Evolutionary conservation across 2,113 vertebrate genomes (phyloP).

Genomic region (Hypanus sabinus): DNA sequence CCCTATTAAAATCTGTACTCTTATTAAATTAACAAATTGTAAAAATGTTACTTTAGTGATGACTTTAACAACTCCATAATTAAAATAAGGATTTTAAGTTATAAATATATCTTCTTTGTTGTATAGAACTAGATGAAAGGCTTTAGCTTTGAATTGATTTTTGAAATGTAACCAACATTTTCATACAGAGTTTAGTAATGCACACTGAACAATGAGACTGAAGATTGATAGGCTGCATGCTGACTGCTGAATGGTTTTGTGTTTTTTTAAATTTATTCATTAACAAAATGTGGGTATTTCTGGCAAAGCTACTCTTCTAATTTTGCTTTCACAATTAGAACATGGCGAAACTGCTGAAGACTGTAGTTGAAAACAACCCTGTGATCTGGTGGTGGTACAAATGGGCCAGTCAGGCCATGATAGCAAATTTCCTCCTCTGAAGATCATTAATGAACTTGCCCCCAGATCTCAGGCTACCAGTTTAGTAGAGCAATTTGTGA

Average conservation of each 20-base stretch:
- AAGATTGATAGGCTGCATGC: neutral
- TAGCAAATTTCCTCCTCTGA: too few relatives aligned
- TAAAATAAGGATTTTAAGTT: too few relatives aligned
- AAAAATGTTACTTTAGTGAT: slow-evolving; percentile 39
- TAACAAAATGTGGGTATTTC: neutral
- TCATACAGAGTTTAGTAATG: neutral
- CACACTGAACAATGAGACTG: neutral
- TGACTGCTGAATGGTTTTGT: too few relatives aligned
- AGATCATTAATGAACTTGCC: too few relatives aligned
- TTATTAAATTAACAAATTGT: slow-evolving; percentile 25
- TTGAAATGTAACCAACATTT: neutral
- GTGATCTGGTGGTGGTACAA: too few relatives aligned
- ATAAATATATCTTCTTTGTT: too few relatives aligned
- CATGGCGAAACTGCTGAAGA: too few relatives aligned
- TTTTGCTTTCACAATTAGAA: too few relatives aligned
- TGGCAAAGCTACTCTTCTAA: neutral
- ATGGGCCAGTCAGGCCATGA: too few relatives aligned
- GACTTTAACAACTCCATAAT: slow-evolving; percentile 28
- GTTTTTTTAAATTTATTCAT: neutral
- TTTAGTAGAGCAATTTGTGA: neutral
- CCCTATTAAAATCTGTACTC: slow-evolving; percentile 32
- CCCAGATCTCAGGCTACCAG: too few relatives aligned
- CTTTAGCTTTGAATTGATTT: neutral
- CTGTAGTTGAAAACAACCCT: neutral
- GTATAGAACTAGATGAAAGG: neutral